Percentiles rank a stretch among this genome's conserved stretches.
Evolutionary conservation across 2,888 invertebrate species (phyloP).

Genomic region (Orchestes rusci): DNA sequence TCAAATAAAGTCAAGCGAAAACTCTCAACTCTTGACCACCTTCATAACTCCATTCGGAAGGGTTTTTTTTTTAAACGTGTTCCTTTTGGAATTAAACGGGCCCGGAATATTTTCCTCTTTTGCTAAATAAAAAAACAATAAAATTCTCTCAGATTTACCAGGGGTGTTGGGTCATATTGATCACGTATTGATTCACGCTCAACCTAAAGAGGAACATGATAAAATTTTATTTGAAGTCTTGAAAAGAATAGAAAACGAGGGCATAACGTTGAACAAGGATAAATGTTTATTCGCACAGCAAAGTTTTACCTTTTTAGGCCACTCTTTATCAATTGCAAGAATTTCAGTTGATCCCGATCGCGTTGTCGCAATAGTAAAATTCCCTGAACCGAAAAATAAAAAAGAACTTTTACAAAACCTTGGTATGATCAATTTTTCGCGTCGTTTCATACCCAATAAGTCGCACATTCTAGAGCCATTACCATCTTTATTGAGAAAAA

Average conservation of each 20-base stretch:
- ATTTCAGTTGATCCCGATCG: constrained; percentile 23
- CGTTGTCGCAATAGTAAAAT: constrained; percentile 24
- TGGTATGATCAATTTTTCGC: constrained; percentile 21
- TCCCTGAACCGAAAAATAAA: constrained; percentile 27
- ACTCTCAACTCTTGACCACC: too few species aligned
- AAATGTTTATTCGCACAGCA: constrained; percentile 33
- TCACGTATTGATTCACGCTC: too few species aligned
- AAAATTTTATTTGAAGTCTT: constrained; percentile 26
- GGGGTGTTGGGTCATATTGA: too few species aligned
- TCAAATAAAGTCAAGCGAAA: too few species aligned
- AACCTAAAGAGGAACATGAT: too few species aligned
- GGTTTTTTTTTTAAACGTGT: too few species aligned
- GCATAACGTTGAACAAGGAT: constrained; percentile 29
- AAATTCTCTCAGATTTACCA: too few species aligned
- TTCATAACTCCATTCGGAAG: too few species aligned
- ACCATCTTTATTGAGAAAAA: constrained; percentile 13
- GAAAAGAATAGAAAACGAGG: constrained; percentile 22
- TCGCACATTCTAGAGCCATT: constrained; percentile 13
- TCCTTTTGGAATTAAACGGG: too few species aligned
- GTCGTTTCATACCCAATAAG: constrained; percentile 10
- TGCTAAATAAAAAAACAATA: too few species aligned
- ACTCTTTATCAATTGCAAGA: constrained; percentile 26
- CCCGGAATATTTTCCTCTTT: too few species aligned
- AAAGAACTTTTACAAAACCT: constrained; percentile 21
- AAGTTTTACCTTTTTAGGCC: constrained; percentile 30